A percentile compares a stretch with the other conserved stretches of the same genome.
These are phyloP conservation scores for Acrobasis consociella DNA, from an alignment of 2,888 invertebrate species.

Conservation along the genomic window DNA sequence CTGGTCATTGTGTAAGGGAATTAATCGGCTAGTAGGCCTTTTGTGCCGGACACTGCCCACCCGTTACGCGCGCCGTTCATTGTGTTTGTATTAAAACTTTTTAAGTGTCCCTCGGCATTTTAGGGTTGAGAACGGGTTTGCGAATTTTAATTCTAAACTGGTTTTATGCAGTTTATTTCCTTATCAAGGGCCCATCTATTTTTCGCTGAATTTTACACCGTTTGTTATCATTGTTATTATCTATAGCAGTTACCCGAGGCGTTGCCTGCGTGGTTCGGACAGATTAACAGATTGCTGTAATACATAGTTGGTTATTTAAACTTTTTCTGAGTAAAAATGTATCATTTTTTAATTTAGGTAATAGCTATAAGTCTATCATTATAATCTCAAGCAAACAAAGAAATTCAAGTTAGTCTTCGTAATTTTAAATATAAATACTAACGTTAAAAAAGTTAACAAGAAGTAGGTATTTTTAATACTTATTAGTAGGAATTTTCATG, in stretches of 20 bases:
- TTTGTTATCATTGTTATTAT: slow-evolving; percentile 8
- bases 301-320: too few species aligned
- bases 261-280: too few species aligned
- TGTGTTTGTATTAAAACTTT: slow-evolving; percentile 76
- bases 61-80: slow-evolving; percentile 54
- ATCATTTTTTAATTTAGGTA: too few species aligned
- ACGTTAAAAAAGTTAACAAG: too few species aligned
- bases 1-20: slow-evolving; percentile 70
- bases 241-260: not conserved
- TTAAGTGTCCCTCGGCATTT: slow-evolving; percentile 62
- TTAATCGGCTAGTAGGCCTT: slow-evolving; percentile 76
- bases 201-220: slow-evolving; percentile 1
- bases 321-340: too few species aligned
- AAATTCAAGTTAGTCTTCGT: too few species aligned
- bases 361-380: too few species aligned
- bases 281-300: too few species aligned
- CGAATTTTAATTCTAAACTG: slow-evolving; percentile 47
- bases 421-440: too few species aligned
- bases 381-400: too few species aligned
- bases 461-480: too few species aligned
- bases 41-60: slow-evolving; percentile 73
- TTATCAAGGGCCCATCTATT: slow-evolving; percentile 22
- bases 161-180: slow-evolving; percentile 37
- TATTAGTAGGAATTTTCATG: too few species aligned
- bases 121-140: slow-evolving; percentile 56